Evolutionary conservation across 2,888 invertebrate genomes (phyloP), one percentile per base, ranked within the genome.

Genomic region (Calliopum simillimum): DNA sequence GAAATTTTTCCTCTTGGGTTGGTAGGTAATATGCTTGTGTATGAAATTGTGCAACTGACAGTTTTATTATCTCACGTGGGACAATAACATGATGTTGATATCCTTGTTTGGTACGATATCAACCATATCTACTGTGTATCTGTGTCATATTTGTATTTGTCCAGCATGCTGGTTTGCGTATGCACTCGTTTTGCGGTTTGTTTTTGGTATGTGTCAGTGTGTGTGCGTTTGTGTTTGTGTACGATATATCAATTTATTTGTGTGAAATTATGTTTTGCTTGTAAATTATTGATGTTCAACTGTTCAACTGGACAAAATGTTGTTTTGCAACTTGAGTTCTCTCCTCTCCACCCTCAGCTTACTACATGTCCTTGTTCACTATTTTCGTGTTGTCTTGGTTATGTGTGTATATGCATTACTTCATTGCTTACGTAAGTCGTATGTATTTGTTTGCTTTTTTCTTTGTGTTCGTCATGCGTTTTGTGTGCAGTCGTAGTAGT

Each of bases 21-120:
- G n/a, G n/a, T n/a, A n/a, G n/a, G n/a, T n/a, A n/a, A 2, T 58
- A 16, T 41, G 4, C 33, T 12, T 58, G 47, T 23, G 33, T 33
- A 41, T 51, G 19, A 53, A 64, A 23, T 19, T 19, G 23, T 55
- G 55, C 65, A 55, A 43, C 65, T 44, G 55, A 55, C 53, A 65
- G 55, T 65, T 65, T 65, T 53, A 65, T 65, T 65, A 53, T 44
- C 53, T 55, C 55, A 53, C 43, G 59, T 59, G 59, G 59, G 43
- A 41, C 59, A 41, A 16, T 41, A 41, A 41, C 19, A 19, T 53
- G 53, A 21, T 33, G 25, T 13, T 19, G 14, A 13, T n/a, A 41
- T 13, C 59, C 2, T 16, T 14, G 41, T 1, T 41, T 43, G 4
- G 58, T 58, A 11, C 19, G 59, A 41, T 23, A 13, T 8, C 19